phyloP scores from a whole-genome alignment of 2,113 vertebrate genomes.

The Lethenteron camtschaticum region DNA sequence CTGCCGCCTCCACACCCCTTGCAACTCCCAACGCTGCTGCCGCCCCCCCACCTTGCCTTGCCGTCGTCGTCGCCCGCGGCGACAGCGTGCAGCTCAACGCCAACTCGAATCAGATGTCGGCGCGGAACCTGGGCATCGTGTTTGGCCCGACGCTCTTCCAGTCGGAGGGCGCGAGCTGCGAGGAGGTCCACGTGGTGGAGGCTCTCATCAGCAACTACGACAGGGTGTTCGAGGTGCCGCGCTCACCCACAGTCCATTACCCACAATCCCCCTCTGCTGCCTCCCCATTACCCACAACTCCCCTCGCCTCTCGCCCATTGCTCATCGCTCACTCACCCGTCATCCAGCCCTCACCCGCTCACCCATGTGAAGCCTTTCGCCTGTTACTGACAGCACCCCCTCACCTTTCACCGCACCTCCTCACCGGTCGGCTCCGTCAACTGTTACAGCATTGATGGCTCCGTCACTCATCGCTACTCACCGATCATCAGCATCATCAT shows the following conservation, averaged over 20 bases:
- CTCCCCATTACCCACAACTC: not conserved
- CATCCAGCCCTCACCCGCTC: not conserved
- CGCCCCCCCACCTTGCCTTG: too few species aligned
- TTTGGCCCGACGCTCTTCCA: slow-evolving; percentile 96
- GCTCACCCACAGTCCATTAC: not conserved
- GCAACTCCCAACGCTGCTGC: too few species aligned
- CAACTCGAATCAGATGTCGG: slow-evolving; percentile 86
- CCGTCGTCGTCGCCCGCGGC: not conserved
- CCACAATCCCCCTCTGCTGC: not conserved
- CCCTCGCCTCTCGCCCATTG: not conserved
- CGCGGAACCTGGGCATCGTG: slow-evolving; percentile 72
- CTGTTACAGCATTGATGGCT: too few species aligned
- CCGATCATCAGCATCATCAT: too few species aligned
- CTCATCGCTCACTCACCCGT: not conserved
- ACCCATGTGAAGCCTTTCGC: slow-evolving; percentile 1
- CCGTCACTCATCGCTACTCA: too few species aligned
- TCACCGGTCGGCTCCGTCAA: too few species aligned
- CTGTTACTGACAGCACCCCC: not conserved
- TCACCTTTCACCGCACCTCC: not conserved
- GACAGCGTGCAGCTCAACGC: slow-evolving; percentile 83
- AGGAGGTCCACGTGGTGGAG: slow-evolving; percentile 78
- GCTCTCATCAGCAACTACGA: slow-evolving; percentile 81
- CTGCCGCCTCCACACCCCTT: too few species aligned
- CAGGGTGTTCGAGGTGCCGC: slow-evolving; percentile 59
- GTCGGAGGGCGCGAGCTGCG: slow-evolving; percentile 73